Percentiles rank a stretch among this genome's conserved stretches.
phyloP scores from a whole-genome alignment of 2,888 invertebrate species.

The Sarcophaga subvicina region DNA sequence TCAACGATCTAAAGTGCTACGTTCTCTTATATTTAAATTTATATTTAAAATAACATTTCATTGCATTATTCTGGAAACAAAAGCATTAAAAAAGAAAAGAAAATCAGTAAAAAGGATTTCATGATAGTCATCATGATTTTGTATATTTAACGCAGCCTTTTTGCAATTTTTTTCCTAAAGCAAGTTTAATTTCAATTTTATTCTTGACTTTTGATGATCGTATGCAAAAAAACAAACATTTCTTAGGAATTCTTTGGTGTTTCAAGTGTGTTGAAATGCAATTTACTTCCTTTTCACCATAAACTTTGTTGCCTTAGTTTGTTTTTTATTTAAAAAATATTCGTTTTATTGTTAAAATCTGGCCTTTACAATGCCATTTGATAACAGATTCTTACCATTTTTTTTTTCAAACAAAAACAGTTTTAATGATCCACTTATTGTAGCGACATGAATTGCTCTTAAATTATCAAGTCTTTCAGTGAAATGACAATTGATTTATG shows the following conservation, averaged over 20 bases:
- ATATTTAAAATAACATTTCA: neutral
- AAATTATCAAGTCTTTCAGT: slow-evolving; percentile 63
- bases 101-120: slow-evolving; percentile 71
- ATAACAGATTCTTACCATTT: slow-evolving; percentile 1
- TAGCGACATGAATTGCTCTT: slow-evolving; percentile 38
- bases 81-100: neutral
- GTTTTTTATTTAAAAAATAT: slow-evolving; percentile 29
- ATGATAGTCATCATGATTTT: slow-evolving; percentile 71
- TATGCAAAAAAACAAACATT: slow-evolving; percentile 61
- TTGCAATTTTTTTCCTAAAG: slow-evolving; percentile 23
- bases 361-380: slow-evolving; percentile 56
- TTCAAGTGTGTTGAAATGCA: slow-evolving; percentile 66
- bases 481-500: slow-evolving; percentile 42
- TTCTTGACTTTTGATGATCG: slow-evolving; percentile 59
- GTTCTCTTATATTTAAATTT: neutral
- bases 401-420: slow-evolving; percentile 66
- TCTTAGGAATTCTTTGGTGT: slow-evolving; percentile 44
- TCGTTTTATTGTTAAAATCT: slow-evolving; percentile 63
- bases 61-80: neutral
- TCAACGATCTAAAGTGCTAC: slow-evolving; percentile 12
- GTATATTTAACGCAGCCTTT: slow-evolving; percentile 73
- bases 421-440: slow-evolving; percentile 74
- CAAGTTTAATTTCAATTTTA: slow-evolving; percentile 57
- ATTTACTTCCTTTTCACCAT: slow-evolving; percentile 65
- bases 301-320: slow-evolving; percentile 41